These are phyloP conservation scores for Megalops cyprinoides DNA, from an alignment of 2,797 vertebrate species.

Conservation along the genomic window DNA sequence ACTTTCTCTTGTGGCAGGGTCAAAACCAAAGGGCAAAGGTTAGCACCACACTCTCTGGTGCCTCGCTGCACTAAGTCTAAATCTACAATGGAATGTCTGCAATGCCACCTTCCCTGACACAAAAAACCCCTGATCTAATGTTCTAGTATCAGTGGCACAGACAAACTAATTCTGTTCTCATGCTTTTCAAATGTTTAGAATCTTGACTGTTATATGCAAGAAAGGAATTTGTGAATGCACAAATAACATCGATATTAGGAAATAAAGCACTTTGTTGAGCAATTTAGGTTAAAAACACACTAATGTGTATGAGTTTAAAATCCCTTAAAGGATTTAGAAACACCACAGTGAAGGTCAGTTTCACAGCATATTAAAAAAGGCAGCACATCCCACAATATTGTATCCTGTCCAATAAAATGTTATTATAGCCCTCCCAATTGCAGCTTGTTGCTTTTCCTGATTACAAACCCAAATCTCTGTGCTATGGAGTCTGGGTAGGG, in stretches of 20 bases:
- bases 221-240: no score
- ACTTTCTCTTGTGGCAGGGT: neutral
- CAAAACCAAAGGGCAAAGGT: conserved; percentile 5
- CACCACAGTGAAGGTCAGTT: neutral
- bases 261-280: no score
- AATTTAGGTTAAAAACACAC: no score
- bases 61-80: conserved; percentile 13
- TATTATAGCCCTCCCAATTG: neutral
- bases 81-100: conserved; percentile 19
- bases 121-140: neutral
- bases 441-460: neutral
- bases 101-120: neutral
- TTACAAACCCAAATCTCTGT: neutral
- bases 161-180: neutral
- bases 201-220: no score
- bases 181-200: no score
- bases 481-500: neutral
- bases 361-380: neutral
- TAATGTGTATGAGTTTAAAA: no score
- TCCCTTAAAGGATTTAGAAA: no score
- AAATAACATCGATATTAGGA: no score
- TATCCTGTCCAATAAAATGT: neutral
- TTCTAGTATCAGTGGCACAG: neutral
- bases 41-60: neutral
- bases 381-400: neutral